phyloP scores from a whole-genome alignment of 2,113 vertebrate genomes.

The Piprites chloris region DNA sequence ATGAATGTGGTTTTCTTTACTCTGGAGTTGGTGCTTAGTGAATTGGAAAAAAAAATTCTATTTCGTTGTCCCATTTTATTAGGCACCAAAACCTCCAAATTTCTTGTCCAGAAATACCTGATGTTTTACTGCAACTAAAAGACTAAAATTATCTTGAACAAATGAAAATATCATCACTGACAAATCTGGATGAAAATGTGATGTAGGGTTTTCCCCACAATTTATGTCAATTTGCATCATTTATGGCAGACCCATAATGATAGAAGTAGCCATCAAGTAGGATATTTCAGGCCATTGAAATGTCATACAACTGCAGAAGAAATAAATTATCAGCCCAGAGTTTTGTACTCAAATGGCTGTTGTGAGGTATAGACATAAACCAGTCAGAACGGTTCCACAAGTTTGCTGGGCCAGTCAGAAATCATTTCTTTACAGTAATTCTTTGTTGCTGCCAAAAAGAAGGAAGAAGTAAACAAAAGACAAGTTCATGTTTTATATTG shows the following conservation, averaged over 20 bases:
- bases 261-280: slow-evolving; percentile 53
- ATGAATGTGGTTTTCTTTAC: slow-evolving; percentile 31
- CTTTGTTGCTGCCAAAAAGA: slow-evolving; percentile 40
- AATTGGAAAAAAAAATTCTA: slow-evolving; percentile 35
- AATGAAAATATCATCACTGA: slow-evolving; percentile 23
- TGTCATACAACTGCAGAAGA: slow-evolving; percentile 64
- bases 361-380: not conserved
- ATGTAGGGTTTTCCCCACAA: slow-evolving; percentile 43
- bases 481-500: not conserved
- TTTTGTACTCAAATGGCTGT: slow-evolving; percentile 29
- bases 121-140: slow-evolving; percentile 17
- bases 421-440: slow-evolving; percentile 61
- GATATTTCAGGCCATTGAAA: slow-evolving; percentile 63
- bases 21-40: slow-evolving; percentile 24
- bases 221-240: slow-evolving; percentile 62
- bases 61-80: slow-evolving; percentile 52
- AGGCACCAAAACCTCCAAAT: not conserved
- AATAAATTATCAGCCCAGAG: slow-evolving; percentile 63
- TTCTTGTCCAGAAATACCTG: not conserved
- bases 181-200: slow-evolving; percentile 34
- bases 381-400: slow-evolving; percentile 16
- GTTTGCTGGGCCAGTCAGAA: slow-evolving; percentile 57
- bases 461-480: not conserved
- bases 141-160: slow-evolving; percentile 36
- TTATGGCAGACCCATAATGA: slow-evolving; percentile 38